Base-by-base conservation (phyloP, 1,140 invertebrate species). In the Acyrthosiphon pisum region DNA sequence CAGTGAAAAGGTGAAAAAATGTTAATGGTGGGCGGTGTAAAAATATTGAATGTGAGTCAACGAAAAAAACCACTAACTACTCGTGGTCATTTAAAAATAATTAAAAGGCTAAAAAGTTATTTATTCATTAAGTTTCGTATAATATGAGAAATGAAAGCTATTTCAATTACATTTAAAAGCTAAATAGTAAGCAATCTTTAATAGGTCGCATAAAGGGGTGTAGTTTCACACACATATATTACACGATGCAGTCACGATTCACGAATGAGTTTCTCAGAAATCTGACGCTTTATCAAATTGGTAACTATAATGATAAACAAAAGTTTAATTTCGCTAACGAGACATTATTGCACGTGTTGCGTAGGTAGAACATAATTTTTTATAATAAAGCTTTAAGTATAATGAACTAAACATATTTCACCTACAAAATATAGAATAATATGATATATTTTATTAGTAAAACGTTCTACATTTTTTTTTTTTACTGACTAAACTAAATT, bases 221-320 rank as follows among this genome's bases (percentile, higher is more conserved):
- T 41, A 41, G 41, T 91, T 91, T 81, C 20, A 26, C 11, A 91
- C 35, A 91, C 90, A 81, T 91, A 83, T 91, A 83, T 91, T 91
- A 91, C 2, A 83, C 22, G 68, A 37, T 37, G 7, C 44, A 30
- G 56, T 91, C n/a, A 60, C 90, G 26, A 30, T 41, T 91, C 20
- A 44, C 90, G 14, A 91, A 91, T 91, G 14, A 37, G 46, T 6
- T 83, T 91, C n/a, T 81, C n/a, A 81, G 68, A 91, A 91, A 91
- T 91, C 76, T 83, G 30, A 91, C 14, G 44, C 44, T 91, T 60
- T 35, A 91, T 91, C 44, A 50, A 91, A 50, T 20, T 35, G 68
- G 83, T 91, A 81, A 35, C 68, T 90, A n/a, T n/a, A 90, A 90
- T 44, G 37, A 56, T 68, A 44, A 90, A 89, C n/a, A 90, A 35